phyloP scores from a whole-genome alignment of 2,113 vertebrate genomes.

The Platichthys flesus region DNA sequence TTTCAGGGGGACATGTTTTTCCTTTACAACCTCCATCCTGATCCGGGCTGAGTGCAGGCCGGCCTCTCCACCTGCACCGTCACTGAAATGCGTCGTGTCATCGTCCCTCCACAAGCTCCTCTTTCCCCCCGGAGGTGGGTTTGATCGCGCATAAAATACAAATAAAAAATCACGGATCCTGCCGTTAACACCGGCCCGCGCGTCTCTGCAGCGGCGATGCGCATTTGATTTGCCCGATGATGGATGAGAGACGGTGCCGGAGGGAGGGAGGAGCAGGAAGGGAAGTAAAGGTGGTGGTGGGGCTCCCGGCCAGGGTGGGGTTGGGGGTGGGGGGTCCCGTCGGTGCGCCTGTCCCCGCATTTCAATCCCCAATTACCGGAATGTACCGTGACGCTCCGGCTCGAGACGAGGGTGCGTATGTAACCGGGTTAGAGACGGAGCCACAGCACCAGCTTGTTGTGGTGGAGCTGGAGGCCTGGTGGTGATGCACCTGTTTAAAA shows the following conservation, averaged over 20 bases:
- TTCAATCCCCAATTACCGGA: slow-evolving; percentile 74
- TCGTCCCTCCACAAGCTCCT: slow-evolving; percentile 46
- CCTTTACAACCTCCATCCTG: background rate
- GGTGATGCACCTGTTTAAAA: slow-evolving; percentile 27
- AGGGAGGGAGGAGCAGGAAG: background rate
- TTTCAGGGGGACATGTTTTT: too few relatives aligned
- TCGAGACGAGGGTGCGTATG: slow-evolving; percentile 38
- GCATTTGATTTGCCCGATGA: slow-evolving; percentile 75
- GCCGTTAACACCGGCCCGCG: slow-evolving; percentile 55
- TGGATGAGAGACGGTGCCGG: slow-evolving; percentile 63
- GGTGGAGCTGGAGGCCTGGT: background rate
- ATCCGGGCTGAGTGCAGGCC: slow-evolving; percentile 19
- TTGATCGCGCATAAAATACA: slow-evolving; percentile 61
- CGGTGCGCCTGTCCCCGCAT: slow-evolving; percentile 62
- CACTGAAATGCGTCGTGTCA: slow-evolving; percentile 73
- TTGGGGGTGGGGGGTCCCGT: slow-evolving; percentile 45
- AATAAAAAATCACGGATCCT: slow-evolving; percentile 51
- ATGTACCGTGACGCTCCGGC: slow-evolving; percentile 66
- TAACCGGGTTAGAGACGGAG: slow-evolving; percentile 57
- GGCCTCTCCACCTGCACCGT: slow-evolving; percentile 31
- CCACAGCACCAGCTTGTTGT: slow-evolving; percentile 3
- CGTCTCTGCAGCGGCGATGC: slow-evolving; percentile 25
- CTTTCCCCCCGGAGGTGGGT: slow-evolving; percentile 41
- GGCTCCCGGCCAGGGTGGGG: background rate
- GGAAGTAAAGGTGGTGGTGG: background rate